Conservation (phyloP, 2,113 vertebrate genomes). For the Poecile atricapillus region DNA sequence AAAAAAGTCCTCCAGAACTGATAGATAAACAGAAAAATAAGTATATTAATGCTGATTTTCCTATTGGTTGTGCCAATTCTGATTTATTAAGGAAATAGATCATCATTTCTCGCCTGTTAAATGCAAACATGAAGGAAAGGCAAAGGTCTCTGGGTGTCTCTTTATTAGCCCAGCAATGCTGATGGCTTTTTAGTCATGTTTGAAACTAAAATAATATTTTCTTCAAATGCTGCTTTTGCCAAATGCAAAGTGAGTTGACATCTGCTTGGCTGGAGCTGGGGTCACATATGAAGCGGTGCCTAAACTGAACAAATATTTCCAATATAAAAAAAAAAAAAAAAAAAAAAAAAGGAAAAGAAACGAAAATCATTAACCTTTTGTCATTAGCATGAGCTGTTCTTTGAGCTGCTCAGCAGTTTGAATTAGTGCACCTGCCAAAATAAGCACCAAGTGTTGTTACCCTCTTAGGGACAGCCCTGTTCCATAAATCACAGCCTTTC, state of each 20-base stretch:
- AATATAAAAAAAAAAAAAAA: not conserved
- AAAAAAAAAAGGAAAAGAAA: not conserved
- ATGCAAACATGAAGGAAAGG: not conserved
- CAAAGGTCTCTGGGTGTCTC: not conserved
- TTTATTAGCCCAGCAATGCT: not conserved
- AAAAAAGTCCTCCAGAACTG: not conserved
- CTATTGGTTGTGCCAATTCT: not conserved
- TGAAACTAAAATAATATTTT: conserved; percentile 61
- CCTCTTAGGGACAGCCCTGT: conserved; percentile 68
- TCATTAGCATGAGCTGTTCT: conserved; percentile 67
- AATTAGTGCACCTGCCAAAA: conserved; percentile 77
- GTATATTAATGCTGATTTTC: not conserved
- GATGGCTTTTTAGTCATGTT: conserved; percentile 36
- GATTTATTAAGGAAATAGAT: not conserved
- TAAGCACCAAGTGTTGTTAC: conserved; percentile 73
- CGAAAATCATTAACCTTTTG: conserved; percentile 77
- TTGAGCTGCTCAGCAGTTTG: conserved; percentile 64
- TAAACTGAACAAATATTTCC: conserved; percentile 70
- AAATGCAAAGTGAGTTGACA: conserved; percentile 43
- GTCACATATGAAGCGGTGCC: conserved; percentile 29
- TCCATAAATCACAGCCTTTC: conserved; percentile 64
- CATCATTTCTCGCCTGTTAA: not conserved
- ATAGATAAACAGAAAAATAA: not conserved
- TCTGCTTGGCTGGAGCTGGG: conserved; percentile 50
- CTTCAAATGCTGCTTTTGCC: conserved; percentile 22